phyloP scores from a whole-genome alignment of 2,888 invertebrate genomes.

The Rugalucina vietnamica region DNA sequence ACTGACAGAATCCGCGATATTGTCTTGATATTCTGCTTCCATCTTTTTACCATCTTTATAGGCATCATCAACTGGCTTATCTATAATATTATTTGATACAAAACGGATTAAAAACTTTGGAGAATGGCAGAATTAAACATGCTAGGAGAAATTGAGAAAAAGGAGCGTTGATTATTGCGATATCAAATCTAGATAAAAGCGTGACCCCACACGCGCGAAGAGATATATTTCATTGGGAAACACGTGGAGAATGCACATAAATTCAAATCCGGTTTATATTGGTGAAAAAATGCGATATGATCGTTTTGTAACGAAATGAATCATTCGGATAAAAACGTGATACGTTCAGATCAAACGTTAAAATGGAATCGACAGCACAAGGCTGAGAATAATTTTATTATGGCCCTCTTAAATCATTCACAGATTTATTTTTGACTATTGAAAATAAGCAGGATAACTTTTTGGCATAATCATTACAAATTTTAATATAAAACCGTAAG shows the following conservation, averaged over 20 bases:
- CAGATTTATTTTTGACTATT: not conserved
- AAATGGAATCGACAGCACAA: not conserved
- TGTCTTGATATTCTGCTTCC: slow-evolving; percentile 44
- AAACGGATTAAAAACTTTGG: slow-evolving; percentile 48
- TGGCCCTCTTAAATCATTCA: not conserved
- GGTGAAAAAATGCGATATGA: slow-evolving; percentile 53
- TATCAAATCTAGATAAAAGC: slow-evolving; percentile 59
- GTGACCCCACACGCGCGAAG: slow-evolving; percentile 48
- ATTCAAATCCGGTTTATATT: slow-evolving; percentile 62
- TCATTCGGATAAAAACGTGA: not conserved
- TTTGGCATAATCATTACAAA: slow-evolving; percentile 7
- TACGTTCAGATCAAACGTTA: not conserved
- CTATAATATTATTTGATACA: slow-evolving; percentile 66
- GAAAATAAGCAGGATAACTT: not conserved
- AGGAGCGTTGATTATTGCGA: slow-evolving; percentile 4
- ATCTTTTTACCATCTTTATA: slow-evolving; percentile 65
- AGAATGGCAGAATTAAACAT: not conserved
- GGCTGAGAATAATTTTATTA: not conserved
- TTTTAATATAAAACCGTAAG: not conserved
- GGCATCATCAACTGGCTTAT: slow-evolving; percentile 56
- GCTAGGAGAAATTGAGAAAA: slow-evolving; percentile 8
- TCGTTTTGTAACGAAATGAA: not conserved
- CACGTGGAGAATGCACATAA: slow-evolving; percentile 55
- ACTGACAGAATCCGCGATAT: slow-evolving; percentile 54
- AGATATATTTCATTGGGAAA: slow-evolving; percentile 27